A percentile compares a stretch with the other conserved stretches of the same genome.
These are phyloP conservation scores for Oxytorus armatus DNA, from an alignment of 2,888 invertebrate species.

Conservation along the genomic window DNA sequence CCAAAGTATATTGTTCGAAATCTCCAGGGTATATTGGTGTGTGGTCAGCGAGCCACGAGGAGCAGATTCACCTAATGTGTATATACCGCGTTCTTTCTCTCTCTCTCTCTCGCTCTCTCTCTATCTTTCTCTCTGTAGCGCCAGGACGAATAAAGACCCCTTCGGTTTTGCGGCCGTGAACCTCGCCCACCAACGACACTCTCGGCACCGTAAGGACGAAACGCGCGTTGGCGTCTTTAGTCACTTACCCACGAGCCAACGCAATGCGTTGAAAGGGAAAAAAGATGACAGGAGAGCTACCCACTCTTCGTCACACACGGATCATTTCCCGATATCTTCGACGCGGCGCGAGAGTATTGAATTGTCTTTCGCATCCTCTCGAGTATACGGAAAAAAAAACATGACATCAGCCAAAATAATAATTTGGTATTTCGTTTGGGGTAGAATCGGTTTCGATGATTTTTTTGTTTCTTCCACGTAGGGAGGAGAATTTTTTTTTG, in stretches of 20 bases:
- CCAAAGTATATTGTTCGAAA: conserved; percentile 73
- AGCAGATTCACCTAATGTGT: conserved; percentile 14
- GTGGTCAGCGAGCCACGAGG: conserved; percentile 64
- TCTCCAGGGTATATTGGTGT: conserved; percentile 70
- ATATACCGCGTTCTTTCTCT: neutral
- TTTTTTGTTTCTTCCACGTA: neutral
- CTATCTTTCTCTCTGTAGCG: neutral
- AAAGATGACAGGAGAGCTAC: neutral
- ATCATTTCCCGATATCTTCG: neutral
- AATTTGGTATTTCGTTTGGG: neutral
- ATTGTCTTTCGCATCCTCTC: neutral
- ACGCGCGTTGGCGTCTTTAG: conserved; percentile 23
- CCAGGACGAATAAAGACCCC: conserved; percentile 31
- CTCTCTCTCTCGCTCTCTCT: neutral
- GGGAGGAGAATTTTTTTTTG: neutral
- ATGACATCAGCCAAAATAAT: neutral
- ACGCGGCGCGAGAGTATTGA: neutral
- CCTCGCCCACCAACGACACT: conserved; percentile 27
- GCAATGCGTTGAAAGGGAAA: neutral
- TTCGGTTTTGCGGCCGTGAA: conserved; percentile 41
- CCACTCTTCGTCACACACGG: neutral
- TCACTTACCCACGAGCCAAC: neutral
- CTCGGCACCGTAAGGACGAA: conserved; percentile 19
- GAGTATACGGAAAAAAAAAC: neutral
- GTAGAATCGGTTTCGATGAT: neutral